Evolutionary conservation across 2,797 vertebrate species (phyloP).

Genomic region (Acanthornis magna): DNA sequence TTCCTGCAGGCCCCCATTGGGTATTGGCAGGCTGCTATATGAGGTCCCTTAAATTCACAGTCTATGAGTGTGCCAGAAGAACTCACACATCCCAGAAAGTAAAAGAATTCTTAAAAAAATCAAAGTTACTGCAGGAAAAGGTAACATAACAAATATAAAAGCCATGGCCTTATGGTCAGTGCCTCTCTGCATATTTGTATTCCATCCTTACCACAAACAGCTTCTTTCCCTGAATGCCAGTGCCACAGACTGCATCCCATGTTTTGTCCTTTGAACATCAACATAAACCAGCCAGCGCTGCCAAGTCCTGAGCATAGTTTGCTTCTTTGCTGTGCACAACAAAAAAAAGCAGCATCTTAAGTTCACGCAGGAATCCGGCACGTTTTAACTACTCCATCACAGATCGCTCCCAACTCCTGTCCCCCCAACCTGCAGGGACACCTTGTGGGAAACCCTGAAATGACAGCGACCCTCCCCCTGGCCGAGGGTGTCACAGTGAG

Average conservation of each 20-base stretch:
- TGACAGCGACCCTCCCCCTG: neutral
- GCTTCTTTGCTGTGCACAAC: slow-evolving; percentile 56
- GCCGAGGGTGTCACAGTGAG: neutral
- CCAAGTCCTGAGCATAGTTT: slow-evolving; percentile 71
- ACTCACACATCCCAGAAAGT: neutral
- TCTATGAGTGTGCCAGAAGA: neutral
- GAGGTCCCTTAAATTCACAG: neutral
- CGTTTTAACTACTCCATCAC: neutral
- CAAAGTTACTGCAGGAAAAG: neutral
- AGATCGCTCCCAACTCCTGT: neutral
- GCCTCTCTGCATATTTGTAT: neutral
- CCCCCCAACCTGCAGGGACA: slow-evolving; percentile 12
- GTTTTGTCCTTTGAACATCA: slow-evolving; percentile 77
- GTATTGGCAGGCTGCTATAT: neutral
- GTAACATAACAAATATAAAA: neutral
- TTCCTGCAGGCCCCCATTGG: neutral
- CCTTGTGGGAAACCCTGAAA: slow-evolving; percentile 42
- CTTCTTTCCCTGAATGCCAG: slow-evolving; percentile 71
- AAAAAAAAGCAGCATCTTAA: neutral
- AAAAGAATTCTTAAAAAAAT: neutral
- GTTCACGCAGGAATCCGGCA: neutral
- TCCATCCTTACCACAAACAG: slow-evolving; percentile 74
- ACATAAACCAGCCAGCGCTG: slow-evolving; percentile 82
- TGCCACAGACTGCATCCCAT: slow-evolving; percentile 74
- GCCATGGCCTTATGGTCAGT: neutral